These are phyloP conservation scores for Anthopleura sola DNA, from an alignment of 64 coral and sea anemone genomes.

Conservation along the genomic window DNA sequence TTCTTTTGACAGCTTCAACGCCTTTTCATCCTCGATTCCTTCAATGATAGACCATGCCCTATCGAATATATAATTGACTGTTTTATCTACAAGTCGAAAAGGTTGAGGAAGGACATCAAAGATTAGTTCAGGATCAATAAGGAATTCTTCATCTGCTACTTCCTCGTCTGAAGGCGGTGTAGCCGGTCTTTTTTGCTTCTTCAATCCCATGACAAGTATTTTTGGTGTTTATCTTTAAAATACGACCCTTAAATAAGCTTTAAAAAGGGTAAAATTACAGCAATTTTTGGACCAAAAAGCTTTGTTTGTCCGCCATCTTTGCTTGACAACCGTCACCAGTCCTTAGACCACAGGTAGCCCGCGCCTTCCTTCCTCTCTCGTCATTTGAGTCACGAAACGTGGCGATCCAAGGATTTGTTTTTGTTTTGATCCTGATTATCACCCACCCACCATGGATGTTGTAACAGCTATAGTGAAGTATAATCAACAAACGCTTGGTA, in stretches of 20 bases:
- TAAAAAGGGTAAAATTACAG: background rate
- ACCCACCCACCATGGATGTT: constrained; percentile 39
- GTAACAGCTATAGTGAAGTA: constrained; percentile 61
- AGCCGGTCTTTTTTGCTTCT: constrained; percentile 45
- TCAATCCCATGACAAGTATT: constrained; percentile 41
- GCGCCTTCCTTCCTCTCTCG: background rate
- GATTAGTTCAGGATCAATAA: constrained; percentile 77
- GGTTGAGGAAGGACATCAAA: constrained; percentile 84
- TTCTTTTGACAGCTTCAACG: constrained; percentile 59
- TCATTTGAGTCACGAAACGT: background rate
- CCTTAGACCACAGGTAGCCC: background rate
- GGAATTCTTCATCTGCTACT: constrained; percentile 54
- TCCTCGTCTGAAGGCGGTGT: constrained; percentile 64
- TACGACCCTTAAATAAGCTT: background rate
- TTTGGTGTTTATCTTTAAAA: background rate
- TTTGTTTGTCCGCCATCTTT: constrained; percentile 96
- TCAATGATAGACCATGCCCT: constrained; percentile 77
- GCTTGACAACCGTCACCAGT: constrained; percentile 58
- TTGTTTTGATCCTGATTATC: background rate
- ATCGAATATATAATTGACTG: constrained; percentile 70
- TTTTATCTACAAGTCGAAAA: constrained; percentile 80
- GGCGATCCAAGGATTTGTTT: background rate
- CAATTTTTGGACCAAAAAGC: background rate
- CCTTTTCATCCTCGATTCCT: constrained; percentile 64
- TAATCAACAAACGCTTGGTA: constrained; percentile 71